phyloP scores from a whole-genome alignment of 1,140 invertebrate genomes.

The Bombus turneri region DNA sequence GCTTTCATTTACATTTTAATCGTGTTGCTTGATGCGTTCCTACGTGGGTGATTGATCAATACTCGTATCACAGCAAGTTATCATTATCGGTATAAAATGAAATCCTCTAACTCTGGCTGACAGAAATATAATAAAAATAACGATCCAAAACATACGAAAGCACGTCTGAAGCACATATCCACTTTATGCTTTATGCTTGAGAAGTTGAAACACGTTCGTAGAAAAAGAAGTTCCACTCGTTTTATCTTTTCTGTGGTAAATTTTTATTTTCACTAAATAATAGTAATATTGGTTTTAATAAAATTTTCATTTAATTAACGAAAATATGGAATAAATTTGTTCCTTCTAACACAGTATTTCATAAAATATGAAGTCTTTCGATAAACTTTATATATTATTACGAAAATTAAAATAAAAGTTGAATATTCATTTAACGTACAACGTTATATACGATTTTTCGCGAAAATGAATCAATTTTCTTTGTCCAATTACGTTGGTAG shows the following conservation, averaged over 20 bases:
- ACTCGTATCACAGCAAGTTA: conserved; percentile 35
- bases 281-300: too few relatives aligned
- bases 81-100: not conserved
- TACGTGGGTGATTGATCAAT: conserved; percentile 30
- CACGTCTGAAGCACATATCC: too few relatives aligned
- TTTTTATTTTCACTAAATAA: too few relatives aligned
- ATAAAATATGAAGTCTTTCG: not conserved
- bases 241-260: too few relatives aligned
- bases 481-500: conserved; percentile 2
- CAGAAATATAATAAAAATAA: not conserved
- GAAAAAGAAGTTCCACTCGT: too few relatives aligned
- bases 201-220: too few relatives aligned
- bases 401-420: not conserved
- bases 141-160: too few relatives aligned
- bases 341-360: too few relatives aligned
- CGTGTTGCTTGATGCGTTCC: conserved; percentile 8
- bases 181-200: too few relatives aligned
- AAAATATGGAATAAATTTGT: too few relatives aligned
- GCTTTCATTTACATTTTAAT: conserved; percentile 51
- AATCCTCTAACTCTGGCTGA: not conserved
- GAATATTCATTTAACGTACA: not conserved
- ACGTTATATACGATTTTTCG: not conserved
- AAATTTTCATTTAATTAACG: too few relatives aligned
- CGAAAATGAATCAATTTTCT: not conserved
- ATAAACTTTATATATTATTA: not conserved